These are phyloP conservation scores for Ophion costatus DNA, from an alignment of 2,888 invertebrate species.

Conservation along the genomic window DNA sequence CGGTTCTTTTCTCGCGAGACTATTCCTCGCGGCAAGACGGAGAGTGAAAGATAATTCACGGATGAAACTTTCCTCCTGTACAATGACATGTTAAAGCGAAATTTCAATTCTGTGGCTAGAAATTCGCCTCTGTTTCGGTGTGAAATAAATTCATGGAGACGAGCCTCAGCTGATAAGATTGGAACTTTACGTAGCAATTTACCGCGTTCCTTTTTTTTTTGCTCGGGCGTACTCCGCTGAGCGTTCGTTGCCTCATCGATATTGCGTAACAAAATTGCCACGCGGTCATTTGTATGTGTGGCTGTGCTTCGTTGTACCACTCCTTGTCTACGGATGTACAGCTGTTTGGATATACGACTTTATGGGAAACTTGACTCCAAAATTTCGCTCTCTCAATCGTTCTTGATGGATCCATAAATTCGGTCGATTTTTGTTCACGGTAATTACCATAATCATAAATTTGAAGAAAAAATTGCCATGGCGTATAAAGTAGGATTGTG, in stretches of 20 bases:
- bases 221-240: not conserved
- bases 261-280: slow-evolving; percentile 54
- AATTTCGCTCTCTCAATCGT: too few species aligned
- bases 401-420: too few species aligned
- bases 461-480: too few species aligned
- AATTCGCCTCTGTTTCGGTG: not conserved
- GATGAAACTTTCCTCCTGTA: not conserved
- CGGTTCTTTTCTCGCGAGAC: slow-evolving; percentile 22
- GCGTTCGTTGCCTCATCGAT: slow-evolving; percentile 51
- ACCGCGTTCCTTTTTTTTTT: not conserved
- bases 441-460: too few species aligned
- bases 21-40: slow-evolving; percentile 19
- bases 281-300: slow-evolving; percentile 36
- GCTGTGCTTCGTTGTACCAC: slow-evolving; percentile 1
- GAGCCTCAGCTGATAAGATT: not conserved
- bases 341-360: not conserved
- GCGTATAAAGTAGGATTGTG: too few species aligned
- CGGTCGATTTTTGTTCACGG: too few species aligned
- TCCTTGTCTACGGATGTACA: not conserved
- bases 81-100: not conserved
- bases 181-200: not conserved
- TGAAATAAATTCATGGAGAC: not conserved
- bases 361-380: too few species aligned
- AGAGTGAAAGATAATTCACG: slow-evolving; percentile 12
- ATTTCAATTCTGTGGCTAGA: not conserved